Evolutionary conservation across 2,888 invertebrate genomes (phyloP).

Genomic region (Athetis lepigone): DNA sequence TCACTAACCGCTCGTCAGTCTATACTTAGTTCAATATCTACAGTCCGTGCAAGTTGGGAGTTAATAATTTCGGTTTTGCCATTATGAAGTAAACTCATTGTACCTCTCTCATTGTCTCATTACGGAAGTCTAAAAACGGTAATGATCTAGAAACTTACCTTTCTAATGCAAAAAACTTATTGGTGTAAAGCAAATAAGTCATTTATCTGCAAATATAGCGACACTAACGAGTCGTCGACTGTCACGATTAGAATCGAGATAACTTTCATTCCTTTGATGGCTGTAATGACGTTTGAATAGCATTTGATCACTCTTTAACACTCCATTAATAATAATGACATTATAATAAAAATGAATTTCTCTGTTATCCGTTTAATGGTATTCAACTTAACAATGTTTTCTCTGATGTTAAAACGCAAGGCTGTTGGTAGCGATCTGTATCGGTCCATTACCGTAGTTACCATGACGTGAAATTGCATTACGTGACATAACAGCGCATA

Average conservation of each 20-base stretch:
- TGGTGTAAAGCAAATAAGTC: slow-evolving; percentile 53
- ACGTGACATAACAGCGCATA: slow-evolving; percentile 77
- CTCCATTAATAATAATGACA: slow-evolving; percentile 59
- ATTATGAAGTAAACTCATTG: slow-evolving; percentile 47
- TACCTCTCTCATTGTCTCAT: slow-evolving; percentile 14
- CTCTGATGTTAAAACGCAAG: slow-evolving; percentile 57
- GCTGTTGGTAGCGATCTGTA: slow-evolving; percentile 49
- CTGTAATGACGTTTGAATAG: slow-evolving; percentile 65
- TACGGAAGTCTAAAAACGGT: slow-evolving; percentile 48
- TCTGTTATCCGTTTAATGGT: slow-evolving; percentile 34
- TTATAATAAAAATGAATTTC: slow-evolving; percentile 55
- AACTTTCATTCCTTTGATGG: slow-evolving; percentile 70
- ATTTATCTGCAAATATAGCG: slow-evolving; percentile 57
- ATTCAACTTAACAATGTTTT: slow-evolving; percentile 49
- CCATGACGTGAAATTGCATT: slow-evolving; percentile 73
- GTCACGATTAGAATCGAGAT: slow-evolving; percentile 67
- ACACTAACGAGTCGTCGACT: slow-evolving; percentile 60
- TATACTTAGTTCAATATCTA: slow-evolving; percentile 63
- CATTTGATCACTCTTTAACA: slow-evolving; percentile 64
- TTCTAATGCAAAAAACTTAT: slow-evolving; percentile 61
- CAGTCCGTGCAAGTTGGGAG: slow-evolving; percentile 71
- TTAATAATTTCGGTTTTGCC: slow-evolving; percentile 65
- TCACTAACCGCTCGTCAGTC: slow-evolving; percentile 65
- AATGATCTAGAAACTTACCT: slow-evolving; percentile 57
- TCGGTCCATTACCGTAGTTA: slow-evolving; percentile 65